Evolutionary conservation across 2,888 invertebrate species (phyloP), one percentile per base, ranked within the genome.

Genomic region (Diarsia dahlii): DNA sequence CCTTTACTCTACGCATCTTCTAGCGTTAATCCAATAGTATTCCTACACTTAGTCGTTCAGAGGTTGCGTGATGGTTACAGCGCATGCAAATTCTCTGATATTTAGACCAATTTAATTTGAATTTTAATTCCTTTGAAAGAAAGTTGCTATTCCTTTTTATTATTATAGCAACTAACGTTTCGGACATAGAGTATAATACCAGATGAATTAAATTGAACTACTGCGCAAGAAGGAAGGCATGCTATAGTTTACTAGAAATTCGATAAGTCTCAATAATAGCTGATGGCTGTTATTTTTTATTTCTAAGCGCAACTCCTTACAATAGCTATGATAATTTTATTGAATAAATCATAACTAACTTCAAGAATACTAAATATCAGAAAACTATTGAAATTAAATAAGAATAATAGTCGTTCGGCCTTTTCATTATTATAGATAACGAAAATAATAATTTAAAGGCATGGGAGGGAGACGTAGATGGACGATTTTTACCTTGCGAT

Each of bases 401-500:
- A 58, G 45, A 67, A 75, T 76, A 68, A 60, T 62, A 13, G 63
- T 74, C 65, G 65, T 69, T 28, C 15, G 28, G 79, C 81, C 82
- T 84, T 88, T 86, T 81, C 76, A 83, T 82, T 76, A 81, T 84
- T 84, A 84, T 50, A 72, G 60, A 62, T 66, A 15, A 52, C 12
- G 39, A 39, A 72, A 70, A 80, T 79, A 81, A 85, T 81, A 84
- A 81, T 72, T 71, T 67, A 87, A 87, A 79, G 83, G 87, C 78
- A 70, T 45, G 23, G 64, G 50, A 50, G n/a, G 66, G 74, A 74
- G 56, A 54, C 67, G 64, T 52, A 70, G 74, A 66, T 72, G 79
- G 58, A 78, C 67, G 74, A 74, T 86, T 80, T 85, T 92, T 94
- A 95, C 95, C 95, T 95, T 92, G 91, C n/a, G 91, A 82, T 34